Evolutionary conservation across 2,888 invertebrate species (phyloP).

Genomic region (Xestoiulus laeticollis): DNA sequence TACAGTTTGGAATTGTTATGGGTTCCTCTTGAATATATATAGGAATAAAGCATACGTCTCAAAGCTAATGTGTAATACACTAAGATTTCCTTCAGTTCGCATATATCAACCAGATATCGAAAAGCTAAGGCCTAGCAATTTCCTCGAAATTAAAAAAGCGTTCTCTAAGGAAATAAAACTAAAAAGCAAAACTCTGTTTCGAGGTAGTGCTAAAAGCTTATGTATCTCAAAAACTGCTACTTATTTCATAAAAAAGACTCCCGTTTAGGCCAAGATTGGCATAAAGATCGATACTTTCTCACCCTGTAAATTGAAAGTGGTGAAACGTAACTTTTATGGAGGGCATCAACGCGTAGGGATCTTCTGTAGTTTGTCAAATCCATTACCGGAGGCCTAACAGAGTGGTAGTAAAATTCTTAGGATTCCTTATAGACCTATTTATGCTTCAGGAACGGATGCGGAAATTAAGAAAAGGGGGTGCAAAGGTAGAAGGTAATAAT

Average conservation of each 20-base stretch:
- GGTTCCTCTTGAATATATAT: too few relatives aligned
- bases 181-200: slow-evolving; percentile 44
- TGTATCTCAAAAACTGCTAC: background rate
- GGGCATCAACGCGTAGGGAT: slow-evolving; percentile 38
- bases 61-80: background rate
- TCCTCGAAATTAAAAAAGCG: slow-evolving; percentile 36
- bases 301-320: slow-evolving; percentile 35
- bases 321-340: background rate
- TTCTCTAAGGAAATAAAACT: slow-evolving; percentile 32
- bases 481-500: background rate
- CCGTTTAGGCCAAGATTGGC: slow-evolving; percentile 11
- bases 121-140: background rate
- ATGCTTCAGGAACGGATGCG: background rate
- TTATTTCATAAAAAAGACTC: background rate
- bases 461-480: background rate
- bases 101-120: background rate
- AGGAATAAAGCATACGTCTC: too few relatives aligned
- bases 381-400: slow-evolving; percentile 27
- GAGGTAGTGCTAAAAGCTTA: background rate
- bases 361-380: slow-evolving; percentile 40
- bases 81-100: background rate
- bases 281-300: background rate
- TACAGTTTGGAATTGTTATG: too few relatives aligned
- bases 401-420: slow-evolving; percentile 34
- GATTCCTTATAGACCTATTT: slow-evolving; percentile 35